These are phyloP conservation scores for Apteryx owenii DNA, from an alignment of 2,113 vertebrate species.

Conservation along the genomic window DNA sequence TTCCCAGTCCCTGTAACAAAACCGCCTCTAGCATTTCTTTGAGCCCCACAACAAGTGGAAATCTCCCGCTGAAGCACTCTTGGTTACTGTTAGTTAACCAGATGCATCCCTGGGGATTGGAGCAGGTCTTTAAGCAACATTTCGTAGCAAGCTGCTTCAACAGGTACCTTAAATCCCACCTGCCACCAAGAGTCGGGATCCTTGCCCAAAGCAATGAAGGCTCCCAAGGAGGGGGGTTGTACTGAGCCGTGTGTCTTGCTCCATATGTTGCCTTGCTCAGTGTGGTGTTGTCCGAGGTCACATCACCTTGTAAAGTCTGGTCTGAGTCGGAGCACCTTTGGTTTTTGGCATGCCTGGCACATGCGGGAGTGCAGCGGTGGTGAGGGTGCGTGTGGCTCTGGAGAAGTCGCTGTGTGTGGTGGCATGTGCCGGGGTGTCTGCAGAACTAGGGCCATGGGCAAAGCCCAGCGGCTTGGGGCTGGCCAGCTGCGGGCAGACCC, in stretches of 20 bases:
- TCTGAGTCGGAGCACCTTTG: no score
- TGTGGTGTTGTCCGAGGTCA: neutral
- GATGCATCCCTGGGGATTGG: fast-evolving
- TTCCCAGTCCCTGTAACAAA: neutral
- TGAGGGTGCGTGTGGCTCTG: neutral
- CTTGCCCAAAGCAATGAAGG: neutral
- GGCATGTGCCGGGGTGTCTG: neutral
- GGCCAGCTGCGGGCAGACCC: neutral
- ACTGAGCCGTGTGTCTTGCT: neutral
- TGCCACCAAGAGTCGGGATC: fast-evolving
- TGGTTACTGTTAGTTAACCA: neutral
- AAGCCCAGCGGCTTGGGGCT: no score
- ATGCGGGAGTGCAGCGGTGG: no score
- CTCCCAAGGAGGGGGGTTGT: neutral
- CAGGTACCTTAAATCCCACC: neutral
- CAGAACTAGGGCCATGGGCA: neutral
- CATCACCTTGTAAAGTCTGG: neutral
- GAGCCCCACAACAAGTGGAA: neutral
- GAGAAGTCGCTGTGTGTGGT: fast-evolving
- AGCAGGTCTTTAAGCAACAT: neutral
- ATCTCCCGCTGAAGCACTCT: neutral
- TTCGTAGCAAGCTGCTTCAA: neutral
- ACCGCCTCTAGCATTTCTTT: neutral
- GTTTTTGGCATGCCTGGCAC: neutral
- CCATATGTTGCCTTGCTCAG: neutral